Evolutionary conservation across 2,888 invertebrate genomes (phyloP).

Genomic region (Eulithis prunata): DNA sequence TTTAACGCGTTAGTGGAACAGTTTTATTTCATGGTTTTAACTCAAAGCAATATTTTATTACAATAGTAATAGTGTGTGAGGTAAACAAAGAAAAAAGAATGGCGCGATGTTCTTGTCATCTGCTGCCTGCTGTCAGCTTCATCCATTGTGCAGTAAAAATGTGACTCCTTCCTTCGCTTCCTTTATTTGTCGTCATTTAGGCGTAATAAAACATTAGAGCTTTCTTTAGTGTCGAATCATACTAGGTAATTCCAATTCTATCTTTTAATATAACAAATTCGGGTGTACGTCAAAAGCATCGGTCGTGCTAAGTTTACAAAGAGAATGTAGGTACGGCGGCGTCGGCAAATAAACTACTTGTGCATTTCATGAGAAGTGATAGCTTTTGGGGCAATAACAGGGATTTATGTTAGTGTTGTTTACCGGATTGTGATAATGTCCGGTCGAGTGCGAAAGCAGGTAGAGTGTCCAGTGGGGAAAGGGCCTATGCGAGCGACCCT

Average conservation of each 20-base stretch:
- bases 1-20: conserved; percentile 19
- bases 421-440: conserved; percentile 74
- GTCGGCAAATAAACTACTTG: conserved; percentile 63
- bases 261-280: conserved; percentile 26
- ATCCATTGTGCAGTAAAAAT: conserved; percentile 83
- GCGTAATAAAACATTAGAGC: conserved; percentile 63
- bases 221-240: conserved; percentile 55
- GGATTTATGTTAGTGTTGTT: conserved; percentile 52
- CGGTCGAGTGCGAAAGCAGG: conserved; percentile 87
- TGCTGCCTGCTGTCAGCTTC: conserved; percentile 79
- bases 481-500: conserved; percentile 91
- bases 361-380: conserved; percentile 65
- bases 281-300: conserved; percentile 33
- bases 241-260: conserved; percentile 20
- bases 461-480: conserved; percentile 85
- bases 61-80: conserved; percentile 37
- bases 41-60: conserved; percentile 27
- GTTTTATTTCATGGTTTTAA: conserved; percentile 41
- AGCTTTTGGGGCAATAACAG: conserved; percentile 54
- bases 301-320: conserved; percentile 66
- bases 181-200: conserved; percentile 70
- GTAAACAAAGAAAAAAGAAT: conserved; percentile 60
- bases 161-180: conserved; percentile 78
- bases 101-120: conserved; percentile 81
- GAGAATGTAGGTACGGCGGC: conserved; percentile 67